Conservation (phyloP, 2,797 vertebrate genomes). For the Megalops cyprinoides region DNA sequence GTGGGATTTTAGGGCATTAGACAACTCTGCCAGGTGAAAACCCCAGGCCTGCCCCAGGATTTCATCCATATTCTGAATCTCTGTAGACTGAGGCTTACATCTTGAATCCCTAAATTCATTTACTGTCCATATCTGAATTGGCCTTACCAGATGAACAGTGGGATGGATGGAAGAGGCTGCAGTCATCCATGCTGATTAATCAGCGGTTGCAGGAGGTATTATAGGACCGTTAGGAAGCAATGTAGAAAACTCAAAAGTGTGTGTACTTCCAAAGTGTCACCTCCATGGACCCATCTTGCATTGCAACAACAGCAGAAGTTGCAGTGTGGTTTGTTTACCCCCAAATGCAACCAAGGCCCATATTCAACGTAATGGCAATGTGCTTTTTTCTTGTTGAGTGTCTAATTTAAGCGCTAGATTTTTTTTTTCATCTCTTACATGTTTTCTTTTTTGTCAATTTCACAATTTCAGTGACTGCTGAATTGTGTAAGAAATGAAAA, state of each 20-base stretch:
- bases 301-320: slow-evolving; percentile 36
- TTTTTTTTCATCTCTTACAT: neutral
- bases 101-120: slow-evolving; percentile 86
- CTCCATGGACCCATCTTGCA: neutral
- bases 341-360: neutral
- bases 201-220: slow-evolving; percentile 83
- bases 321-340: neutral
- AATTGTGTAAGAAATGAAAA: neutral
- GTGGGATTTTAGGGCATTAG: slow-evolving; percentile 20
- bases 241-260: slow-evolving; percentile 83
- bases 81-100: slow-evolving; percentile 84
- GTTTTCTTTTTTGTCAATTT: neutral
- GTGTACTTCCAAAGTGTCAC: slow-evolving; percentile 56
- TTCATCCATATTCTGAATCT: slow-evolving; percentile 82
- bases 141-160: slow-evolving; percentile 84
- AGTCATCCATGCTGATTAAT: slow-evolving; percentile 79
- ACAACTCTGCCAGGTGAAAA: slow-evolving; percentile 72
- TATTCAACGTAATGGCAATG: neutral
- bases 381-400: neutral
- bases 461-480: neutral
- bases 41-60: slow-evolving; percentile 81
- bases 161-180: slow-evolving; percentile 82
- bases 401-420: neutral
- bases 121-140: slow-evolving; percentile 84
- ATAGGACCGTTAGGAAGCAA: slow-evolving; percentile 82